Evolutionary conservation across 2,113 vertebrate genomes (phyloP).

Genomic region (Glaucidium brasilianum): DNA sequence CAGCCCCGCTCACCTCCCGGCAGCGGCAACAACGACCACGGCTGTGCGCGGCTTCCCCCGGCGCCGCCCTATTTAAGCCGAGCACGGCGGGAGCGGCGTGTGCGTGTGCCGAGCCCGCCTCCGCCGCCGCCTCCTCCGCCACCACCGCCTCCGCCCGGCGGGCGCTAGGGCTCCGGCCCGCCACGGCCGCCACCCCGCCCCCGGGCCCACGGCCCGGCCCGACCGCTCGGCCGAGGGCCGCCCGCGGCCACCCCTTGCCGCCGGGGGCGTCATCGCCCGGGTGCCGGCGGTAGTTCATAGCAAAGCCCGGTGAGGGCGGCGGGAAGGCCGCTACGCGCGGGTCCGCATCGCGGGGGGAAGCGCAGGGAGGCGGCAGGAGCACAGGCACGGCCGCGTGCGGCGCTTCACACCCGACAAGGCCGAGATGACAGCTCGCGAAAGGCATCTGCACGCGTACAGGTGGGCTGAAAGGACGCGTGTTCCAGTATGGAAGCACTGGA

Average conservation of each 20-base stretch:
- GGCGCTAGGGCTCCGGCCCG: neutral
- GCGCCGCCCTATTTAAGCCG: conserved; percentile 38
- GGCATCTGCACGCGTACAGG: neutral
- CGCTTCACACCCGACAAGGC: accelerated
- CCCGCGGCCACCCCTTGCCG: no score
- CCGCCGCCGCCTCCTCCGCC: neutral
- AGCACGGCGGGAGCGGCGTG: neutral
- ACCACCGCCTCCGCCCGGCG: no score
- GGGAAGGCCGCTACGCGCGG: accelerated
- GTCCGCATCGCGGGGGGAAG: no score
- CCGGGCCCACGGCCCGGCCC: no score
- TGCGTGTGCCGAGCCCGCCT: neutral
- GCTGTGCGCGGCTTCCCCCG: accelerated
- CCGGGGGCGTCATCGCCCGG: neutral
- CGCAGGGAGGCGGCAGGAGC: accelerated
- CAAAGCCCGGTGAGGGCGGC: accelerated
- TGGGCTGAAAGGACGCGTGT: accelerated
- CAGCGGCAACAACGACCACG: neutral
- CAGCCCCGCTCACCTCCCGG: neutral
- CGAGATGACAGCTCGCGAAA: neutral
- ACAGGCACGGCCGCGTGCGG: accelerated
- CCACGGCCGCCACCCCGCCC: no score
- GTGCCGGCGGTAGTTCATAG: accelerated
- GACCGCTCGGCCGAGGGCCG: no score
- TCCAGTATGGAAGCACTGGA: neutral